Base-by-base conservation (phyloP, 2,113 vertebrate species). In the Pollimyrus isidori region DNA sequence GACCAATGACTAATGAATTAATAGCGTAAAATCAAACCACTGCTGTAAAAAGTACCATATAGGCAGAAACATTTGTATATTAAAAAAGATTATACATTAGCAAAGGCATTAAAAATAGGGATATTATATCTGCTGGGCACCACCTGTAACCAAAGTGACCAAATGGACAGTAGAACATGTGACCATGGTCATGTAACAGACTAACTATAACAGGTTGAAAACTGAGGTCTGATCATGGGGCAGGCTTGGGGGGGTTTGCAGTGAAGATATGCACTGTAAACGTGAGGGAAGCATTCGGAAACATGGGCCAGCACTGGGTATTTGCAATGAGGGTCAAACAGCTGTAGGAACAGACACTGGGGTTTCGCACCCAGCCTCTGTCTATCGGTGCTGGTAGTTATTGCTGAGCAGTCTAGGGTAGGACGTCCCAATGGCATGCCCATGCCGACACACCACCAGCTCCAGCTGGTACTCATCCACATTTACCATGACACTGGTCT, bases 381-480 rank as follows among this genome's bases (percentile, higher is more conserved):
- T 39, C 26, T 93, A 95, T 88, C 92, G 23, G 92, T 94, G 94
- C 52, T 91, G 92, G 94, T 94, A 92, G 89, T 93, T 95, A 89
- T 94, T 97, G 94, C 95, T 96, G 80, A 97, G 94, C 88, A 98
- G 94, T 89, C 96, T 95, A 1, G 97, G 97, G 87, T 93, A 97
- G 5, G 97, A 97, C 0, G 97, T 96, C 88, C 97, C 96, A 80
- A 97, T 97, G 90, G 96, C 95, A 19, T 10, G 73, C 0, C 96
- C 96, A 0, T 97, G 94, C 9, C 94, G 94, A 87, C 89, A 96
- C 62, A 97, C 96, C 0, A 97, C 94, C 10, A 97, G 42, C 93
- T 97, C 96, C 89, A 97, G 90, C 62, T 96, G 9, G 17, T 97
- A 97, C 86, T 97, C 96, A 0, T 98, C 94, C 92, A 97, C 94